Base-by-base conservation (phyloP, 2,797 vertebrate species). In the Xenentodon cancila region DNA sequence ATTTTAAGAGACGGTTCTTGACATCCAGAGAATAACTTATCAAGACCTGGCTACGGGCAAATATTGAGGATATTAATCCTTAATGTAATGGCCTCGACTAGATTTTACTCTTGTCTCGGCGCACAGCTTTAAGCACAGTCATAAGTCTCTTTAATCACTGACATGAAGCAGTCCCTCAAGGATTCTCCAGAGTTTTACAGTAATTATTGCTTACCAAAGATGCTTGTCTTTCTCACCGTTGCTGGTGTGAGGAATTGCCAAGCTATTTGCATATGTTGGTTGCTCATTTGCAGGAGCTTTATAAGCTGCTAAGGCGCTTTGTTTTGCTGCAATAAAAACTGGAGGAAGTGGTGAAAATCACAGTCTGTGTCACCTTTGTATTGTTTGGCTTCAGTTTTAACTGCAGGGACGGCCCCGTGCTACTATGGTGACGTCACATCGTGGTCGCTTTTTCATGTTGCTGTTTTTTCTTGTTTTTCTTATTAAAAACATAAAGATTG, bases 81-180 rank as follows among this genome's bases (percentile, higher is more conserved):
- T 78, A 84, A 87, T 85, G 85, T 86, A 88, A 88, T 81, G 79
- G 83, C 87, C 81, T 78, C 68, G 80, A 82, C 83, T 79, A 73
- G 79, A 84, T 88, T 84, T 85, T 77, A 48, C 78, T 86, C 84
- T 89, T 84, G 82, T 87, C 77, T 87, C 77, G 68, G 49, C 63
- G 59, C 49, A 80, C 81, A 85, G 89, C 85, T 89, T 85, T 78
- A 73, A 84, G 83, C 71, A 20, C 68, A 77, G 72, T 67, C 73
- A 78, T 88, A 88, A 86, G 83, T 85, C 83, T 86, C 74, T 75
- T 88, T 91, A 90, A 90, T 88, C 87, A 86, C 80, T 82, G 84
- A 87, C 81, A 78, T 81, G 73, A 90, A 88, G 79, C 73, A 74
- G 64, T 84, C 84, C 79, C 82, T 86, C 59, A 70, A 85, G 83